Evolutionary conservation across 2,113 vertebrate genomes (phyloP).

Genomic region (Pao palembangensis): DNA sequence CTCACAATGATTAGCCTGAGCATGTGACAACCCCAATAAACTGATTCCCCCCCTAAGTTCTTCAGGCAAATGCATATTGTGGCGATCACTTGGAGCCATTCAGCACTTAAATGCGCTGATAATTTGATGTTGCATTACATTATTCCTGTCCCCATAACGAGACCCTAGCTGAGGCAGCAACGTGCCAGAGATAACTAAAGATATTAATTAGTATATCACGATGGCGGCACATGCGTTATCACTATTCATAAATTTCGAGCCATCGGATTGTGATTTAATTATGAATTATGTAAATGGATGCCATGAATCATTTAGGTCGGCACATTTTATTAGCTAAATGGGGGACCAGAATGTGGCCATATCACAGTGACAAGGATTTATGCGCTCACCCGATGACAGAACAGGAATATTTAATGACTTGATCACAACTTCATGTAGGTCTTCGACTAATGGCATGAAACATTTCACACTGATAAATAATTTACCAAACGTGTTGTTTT

Average conservation of each 20-base stretch:
- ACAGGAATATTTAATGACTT: conserved; percentile 53
- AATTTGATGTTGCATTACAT: conserved; percentile 81
- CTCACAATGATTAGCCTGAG: conserved; percentile 67
- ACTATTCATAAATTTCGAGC: conserved; percentile 87
- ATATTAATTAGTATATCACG: conserved; percentile 84
- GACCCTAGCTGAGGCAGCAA: conserved; percentile 78
- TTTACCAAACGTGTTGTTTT: conserved; percentile 42
- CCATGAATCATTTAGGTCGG: conserved; percentile 81
- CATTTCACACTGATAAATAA: conserved; percentile 58
- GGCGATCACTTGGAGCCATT: conserved; percentile 78
- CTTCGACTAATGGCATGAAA: conserved; percentile 52
- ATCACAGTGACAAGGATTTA: conserved; percentile 62
- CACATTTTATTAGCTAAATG: conserved; percentile 77
- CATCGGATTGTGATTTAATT: conserved; percentile 87
- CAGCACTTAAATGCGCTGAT: conserved; percentile 75
- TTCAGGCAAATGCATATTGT: conserved; percentile 85
- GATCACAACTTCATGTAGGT: conserved; percentile 40
- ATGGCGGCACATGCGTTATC: conserved; percentile 81
- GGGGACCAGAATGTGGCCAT: conserved; percentile 61
- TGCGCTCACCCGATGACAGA: conserved; percentile 51
- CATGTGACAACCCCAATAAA: conserved; percentile 72
- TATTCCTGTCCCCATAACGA: conserved; percentile 75
- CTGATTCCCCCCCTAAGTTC: conserved; percentile 70
- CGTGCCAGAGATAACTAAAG: conserved; percentile 80
- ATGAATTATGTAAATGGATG: conserved; percentile 85